Conservation (phyloP, 2,113 vertebrate species). For the Centropus bengalensis region DNA sequence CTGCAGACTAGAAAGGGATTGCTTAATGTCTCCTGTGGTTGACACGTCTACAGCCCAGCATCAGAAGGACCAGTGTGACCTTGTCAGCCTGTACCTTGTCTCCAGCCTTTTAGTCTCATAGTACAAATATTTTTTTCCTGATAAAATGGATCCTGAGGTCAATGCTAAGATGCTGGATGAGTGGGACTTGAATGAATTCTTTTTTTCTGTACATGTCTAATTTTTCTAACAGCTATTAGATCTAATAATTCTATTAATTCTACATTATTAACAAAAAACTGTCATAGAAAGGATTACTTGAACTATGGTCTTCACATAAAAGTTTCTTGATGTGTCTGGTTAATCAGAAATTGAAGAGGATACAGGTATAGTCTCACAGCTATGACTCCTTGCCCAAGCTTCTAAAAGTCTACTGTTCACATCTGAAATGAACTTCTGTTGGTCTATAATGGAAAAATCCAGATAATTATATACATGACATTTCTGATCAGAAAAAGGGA, state of each 20-base stretch:
- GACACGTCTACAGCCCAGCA: neutral
- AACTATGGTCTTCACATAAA: neutral
- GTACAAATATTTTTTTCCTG: neutral
- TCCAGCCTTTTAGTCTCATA: neutral
- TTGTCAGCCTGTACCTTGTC: neutral
- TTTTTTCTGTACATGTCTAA: neutral
- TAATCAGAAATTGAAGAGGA: neutral
- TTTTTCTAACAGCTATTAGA: neutral
- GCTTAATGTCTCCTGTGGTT: neutral
- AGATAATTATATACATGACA: neutral
- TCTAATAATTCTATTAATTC: neutral
- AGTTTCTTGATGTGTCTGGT: neutral
- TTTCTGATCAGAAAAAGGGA: neutral
- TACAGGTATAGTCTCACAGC: neutral
- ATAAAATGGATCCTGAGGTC: neutral
- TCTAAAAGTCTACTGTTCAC: neutral
- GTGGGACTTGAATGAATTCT: neutral
- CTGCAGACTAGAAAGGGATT: neutral
- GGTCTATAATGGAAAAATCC: neutral
- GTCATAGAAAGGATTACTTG: neutral
- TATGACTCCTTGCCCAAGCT: neutral
- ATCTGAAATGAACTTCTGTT: neutral
- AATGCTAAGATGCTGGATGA: neutral
- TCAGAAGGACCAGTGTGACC: neutral
- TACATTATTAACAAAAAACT: neutral